A percentile compares a stretch with the other conserved stretches of the same genome.
These are phyloP conservation scores for Silurus lanzhouensis DNA, from an alignment of 2,797 vertebrate species.

Conservation along the genomic window DNA sequence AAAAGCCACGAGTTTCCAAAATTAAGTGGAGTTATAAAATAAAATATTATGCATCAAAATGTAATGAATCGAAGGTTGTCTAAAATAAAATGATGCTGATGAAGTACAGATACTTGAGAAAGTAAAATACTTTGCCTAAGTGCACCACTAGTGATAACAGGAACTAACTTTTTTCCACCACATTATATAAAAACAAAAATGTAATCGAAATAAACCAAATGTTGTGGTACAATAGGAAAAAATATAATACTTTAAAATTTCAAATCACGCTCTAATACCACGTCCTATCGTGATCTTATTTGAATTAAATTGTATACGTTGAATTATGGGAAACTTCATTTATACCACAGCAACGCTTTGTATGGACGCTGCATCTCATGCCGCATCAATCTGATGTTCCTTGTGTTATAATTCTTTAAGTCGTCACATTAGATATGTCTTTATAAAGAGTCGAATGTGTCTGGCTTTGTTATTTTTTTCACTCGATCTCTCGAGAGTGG, in stretches of 20 bases:
- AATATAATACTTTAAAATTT: neutral
- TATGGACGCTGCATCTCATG: neutral
- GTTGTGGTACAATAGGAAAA: too few species aligned
- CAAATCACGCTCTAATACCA: neutral
- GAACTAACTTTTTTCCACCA: neutral
- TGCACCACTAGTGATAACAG: neutral
- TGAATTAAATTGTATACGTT: neutral
- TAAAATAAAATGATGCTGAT: too few species aligned
- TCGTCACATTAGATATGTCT: slow-evolving; percentile 16
- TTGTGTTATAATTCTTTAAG: neutral
- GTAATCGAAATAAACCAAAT: too few species aligned
- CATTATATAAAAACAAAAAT: too few species aligned
- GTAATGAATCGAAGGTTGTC: too few species aligned
- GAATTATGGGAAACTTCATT: neutral
- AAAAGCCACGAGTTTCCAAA: too few species aligned
- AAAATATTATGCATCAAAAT: too few species aligned
- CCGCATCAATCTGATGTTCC: neutral
- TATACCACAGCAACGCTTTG: neutral
- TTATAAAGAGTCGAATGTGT: neutral
- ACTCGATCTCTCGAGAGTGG: neutral
- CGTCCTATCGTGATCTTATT: neutral
- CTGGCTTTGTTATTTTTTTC: neutral
- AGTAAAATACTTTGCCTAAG: too few species aligned
- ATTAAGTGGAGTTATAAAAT: too few species aligned
- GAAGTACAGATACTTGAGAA: too few species aligned